These are phyloP conservation scores for Hydrocynus forskahlii DNA, from an alignment of 2,797 vertebrate species.

Conservation along the genomic window DNA sequence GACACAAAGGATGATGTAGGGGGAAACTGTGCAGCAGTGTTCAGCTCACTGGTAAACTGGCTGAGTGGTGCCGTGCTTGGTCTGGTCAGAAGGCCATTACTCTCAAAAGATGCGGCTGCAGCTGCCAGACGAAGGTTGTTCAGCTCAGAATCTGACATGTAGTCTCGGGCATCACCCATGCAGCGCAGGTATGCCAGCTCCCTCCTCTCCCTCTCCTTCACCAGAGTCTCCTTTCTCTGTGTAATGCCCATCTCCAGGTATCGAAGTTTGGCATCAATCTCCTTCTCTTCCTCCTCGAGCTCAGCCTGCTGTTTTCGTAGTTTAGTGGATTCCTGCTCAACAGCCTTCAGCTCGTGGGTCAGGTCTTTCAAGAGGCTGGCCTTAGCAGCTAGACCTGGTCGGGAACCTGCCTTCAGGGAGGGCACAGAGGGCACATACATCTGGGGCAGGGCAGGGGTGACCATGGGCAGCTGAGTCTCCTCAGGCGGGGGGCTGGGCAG, in stretches of 20 bases:
- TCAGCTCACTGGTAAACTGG: constrained; percentile 86
- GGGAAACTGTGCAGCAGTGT: constrained; percentile 79
- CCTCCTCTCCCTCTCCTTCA: constrained; percentile 90
- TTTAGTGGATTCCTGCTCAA: constrained; percentile 97
- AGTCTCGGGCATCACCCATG: constrained; percentile 91
- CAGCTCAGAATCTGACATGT: constrained; percentile 96
- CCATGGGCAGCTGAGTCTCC: constrained; percentile 89
- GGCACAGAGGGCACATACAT: constrained; percentile 86
- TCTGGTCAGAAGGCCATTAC: constrained; percentile 78
- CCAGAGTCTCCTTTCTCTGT: constrained; percentile 94
- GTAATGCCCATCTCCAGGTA: constrained; percentile 96
- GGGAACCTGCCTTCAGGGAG: constrained; percentile 78
- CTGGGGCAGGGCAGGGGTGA: constrained; percentile 87
- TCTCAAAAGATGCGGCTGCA: constrained; percentile 83
- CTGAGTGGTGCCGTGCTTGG: constrained; percentile 81
- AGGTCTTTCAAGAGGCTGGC: constrained; percentile 95
- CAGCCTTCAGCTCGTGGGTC: constrained; percentile 94
- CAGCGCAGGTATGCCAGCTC: constrained; percentile 91
- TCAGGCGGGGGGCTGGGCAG: constrained; percentile 98
- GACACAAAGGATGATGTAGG: constrained; percentile 83
- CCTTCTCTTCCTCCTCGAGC: constrained; percentile 97
- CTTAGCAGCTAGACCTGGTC: constrained; percentile 88
- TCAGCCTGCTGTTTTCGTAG: constrained; percentile 97
- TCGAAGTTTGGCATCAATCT: constrained; percentile 97
- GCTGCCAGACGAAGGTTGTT: constrained; percentile 89